phyloP scores from a whole-genome alignment of 2,888 invertebrate genomes.

The Stictocephala bisonia region DNA sequence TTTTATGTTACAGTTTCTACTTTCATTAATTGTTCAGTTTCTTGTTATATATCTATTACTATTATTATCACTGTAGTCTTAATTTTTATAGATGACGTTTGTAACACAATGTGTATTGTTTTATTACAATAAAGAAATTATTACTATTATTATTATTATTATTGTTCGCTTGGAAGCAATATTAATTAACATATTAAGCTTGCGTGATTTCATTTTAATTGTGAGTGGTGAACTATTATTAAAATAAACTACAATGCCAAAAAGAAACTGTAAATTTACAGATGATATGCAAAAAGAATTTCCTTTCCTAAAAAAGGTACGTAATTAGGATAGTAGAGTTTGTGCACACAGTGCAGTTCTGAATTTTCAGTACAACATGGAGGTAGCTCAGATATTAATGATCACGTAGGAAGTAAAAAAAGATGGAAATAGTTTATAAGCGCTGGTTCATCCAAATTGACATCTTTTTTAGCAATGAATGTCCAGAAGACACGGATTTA shows the following conservation, averaged over 20 bases:
- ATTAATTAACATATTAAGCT: no score
- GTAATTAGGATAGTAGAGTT: constrained; percentile 5
- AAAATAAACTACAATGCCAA: not conserved
- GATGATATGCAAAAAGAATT: not conserved
- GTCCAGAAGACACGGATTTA: not conserved
- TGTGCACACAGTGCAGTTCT: constrained; percentile 23
- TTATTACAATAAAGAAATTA: no score
- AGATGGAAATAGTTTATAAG: constrained; percentile 8
- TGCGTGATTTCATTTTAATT: not conserved
- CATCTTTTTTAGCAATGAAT: not conserved
- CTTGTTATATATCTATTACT: no score
- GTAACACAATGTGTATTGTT: not conserved
- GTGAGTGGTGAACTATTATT: not conserved
- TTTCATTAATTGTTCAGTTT: no score
- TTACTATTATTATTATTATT: no score
- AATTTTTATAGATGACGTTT: not conserved
- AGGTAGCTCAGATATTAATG: constrained; percentile 7
- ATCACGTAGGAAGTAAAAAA: constrained; percentile 16
- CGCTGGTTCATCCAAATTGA: constrained; percentile 6
- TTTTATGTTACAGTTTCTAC: no score
- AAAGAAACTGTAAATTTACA: constrained; percentile 19
- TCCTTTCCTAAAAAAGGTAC: constrained; percentile 7
- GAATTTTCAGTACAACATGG: constrained; percentile 30
- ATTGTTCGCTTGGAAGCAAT: no score
- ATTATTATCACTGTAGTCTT: no score